Percentiles rank a stretch among this genome's conserved stretches.
Evolutionary conservation across 2,888 invertebrate genomes (phyloP).

Genomic region (Conistra vaccinii): DNA sequence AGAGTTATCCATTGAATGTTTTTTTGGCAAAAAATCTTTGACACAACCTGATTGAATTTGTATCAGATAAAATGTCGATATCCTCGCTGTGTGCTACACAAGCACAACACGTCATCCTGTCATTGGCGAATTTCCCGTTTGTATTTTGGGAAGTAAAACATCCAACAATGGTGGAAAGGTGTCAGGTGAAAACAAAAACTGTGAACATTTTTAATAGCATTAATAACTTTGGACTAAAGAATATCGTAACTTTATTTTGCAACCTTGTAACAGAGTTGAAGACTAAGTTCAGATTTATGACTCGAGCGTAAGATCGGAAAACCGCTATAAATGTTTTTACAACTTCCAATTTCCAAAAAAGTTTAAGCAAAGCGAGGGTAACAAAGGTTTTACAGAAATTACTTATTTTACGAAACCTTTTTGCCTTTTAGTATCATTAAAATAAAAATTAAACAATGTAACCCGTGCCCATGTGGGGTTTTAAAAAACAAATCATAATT

Average conservation of each 20-base stretch:
- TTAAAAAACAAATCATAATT: slow-evolving; percentile 51
- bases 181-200: background rate
- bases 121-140: slow-evolving; percentile 27
- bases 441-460: slow-evolving; percentile 45
- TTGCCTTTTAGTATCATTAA: slow-evolving; percentile 26
- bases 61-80: slow-evolving; percentile 54
- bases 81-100: slow-evolving; percentile 5
- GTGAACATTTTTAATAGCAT: slow-evolving; percentile 37
- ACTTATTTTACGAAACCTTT: slow-evolving; percentile 28
- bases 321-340: slow-evolving; percentile 57
- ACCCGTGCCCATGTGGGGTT: slow-evolving; percentile 26
- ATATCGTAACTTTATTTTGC: slow-evolving; percentile 36
- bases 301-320: slow-evolving; percentile 46
- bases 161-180: no score
- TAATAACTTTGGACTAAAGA: slow-evolving; percentile 31
- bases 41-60: slow-evolving; percentile 46
- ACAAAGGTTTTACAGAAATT: slow-evolving; percentile 34
- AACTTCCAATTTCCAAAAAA: slow-evolving; percentile 54
- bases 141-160: slow-evolving; percentile 7
- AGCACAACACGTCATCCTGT: slow-evolving; percentile 17
- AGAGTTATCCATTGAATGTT: slow-evolving; percentile 22
- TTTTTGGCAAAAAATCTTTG: slow-evolving; percentile 15
- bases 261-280: slow-evolving; percentile 28
- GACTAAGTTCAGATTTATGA: slow-evolving; percentile 56
- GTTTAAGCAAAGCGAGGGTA: slow-evolving; percentile 12